Evolutionary conservation across 2,113 vertebrate species (phyloP).

Genomic region (Semnornis frantzii): DNA sequence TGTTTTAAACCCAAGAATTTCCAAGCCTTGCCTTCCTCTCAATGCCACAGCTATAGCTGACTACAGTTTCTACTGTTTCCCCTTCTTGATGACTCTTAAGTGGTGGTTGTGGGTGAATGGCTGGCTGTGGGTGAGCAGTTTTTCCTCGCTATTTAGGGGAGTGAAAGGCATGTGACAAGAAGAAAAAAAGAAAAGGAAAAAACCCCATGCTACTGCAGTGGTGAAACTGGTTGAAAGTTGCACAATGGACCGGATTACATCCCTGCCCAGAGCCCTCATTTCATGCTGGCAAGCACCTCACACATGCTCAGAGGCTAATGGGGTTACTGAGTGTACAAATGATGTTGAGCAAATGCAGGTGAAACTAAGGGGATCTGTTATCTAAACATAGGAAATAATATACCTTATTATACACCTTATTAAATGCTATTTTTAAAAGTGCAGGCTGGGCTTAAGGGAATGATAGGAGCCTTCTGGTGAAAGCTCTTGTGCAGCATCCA

Average conservation of each 20-base stretch:
- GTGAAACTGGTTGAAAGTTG: constrained; percentile 16
- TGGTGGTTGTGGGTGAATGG: background rate
- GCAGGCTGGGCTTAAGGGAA: background rate
- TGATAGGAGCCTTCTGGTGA: constrained; percentile 8
- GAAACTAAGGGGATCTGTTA: constrained; percentile 47
- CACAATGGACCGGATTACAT: constrained; percentile 6
- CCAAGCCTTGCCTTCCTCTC: background rate
- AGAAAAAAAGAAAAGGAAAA: background rate
- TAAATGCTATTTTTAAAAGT: constrained; percentile 15
- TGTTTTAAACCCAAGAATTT: background rate
- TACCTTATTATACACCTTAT: background rate
- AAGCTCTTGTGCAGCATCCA: constrained; percentile 4
- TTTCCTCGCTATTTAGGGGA: constrained; percentile 44
- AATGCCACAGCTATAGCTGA: background rate
- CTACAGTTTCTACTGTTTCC: background rate
- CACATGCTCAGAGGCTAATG: constrained; percentile 26
- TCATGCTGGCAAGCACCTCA: background rate
- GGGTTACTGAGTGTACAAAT: constrained; percentile 14
- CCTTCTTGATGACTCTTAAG: background rate
- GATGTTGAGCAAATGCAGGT: constrained; percentile 44
- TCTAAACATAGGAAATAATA: constrained; percentile 47
- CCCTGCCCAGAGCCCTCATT: constrained; percentile 2
- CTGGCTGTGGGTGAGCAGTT: constrained; percentile 7
- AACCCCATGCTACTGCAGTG: background rate
- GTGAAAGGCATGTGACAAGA: constrained; percentile 19